Evolutionary conservation across 1,140 invertebrate genomes (phyloP).

Genomic region (Drosophila nigrodunni): DNA sequence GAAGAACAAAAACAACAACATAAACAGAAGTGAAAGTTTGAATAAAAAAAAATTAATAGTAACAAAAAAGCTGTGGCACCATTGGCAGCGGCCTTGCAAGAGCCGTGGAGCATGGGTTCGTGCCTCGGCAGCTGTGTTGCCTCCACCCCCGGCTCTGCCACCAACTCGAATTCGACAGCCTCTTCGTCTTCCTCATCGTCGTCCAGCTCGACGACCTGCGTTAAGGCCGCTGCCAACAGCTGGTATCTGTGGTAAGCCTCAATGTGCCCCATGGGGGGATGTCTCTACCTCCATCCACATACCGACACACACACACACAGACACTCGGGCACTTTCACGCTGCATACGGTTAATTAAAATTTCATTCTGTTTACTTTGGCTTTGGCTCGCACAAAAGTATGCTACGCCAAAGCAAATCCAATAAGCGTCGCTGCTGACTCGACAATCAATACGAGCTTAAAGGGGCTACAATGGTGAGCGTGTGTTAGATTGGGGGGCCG

Average conservation of each 20-base stretch:
- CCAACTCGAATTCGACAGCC: constrained; percentile 40
- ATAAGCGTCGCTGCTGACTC: constrained; percentile 52
- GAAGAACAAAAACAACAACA: constrained; percentile 20
- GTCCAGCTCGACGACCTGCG: constrained; percentile 36
- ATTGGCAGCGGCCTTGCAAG: constrained; percentile 21
- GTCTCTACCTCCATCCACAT: neutral
- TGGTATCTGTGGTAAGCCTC: constrained; percentile 60
- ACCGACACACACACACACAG: neutral
- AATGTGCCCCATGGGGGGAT: neutral
- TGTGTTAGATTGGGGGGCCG: neutral
- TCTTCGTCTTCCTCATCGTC: constrained; percentile 53
- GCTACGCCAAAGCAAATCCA: constrained; percentile 53
- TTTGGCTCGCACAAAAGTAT: constrained; percentile 52
- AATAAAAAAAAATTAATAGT: constrained; percentile 2
- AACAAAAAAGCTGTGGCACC: constrained; percentile 32
- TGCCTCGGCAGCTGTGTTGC: constrained; percentile 70
- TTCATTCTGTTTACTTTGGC: constrained; percentile 61
- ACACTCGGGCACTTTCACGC: neutral
- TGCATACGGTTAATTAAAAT: constrained; percentile 61
- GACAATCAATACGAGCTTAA: constrained; percentile 65
- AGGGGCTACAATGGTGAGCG: neutral
- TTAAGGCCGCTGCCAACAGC: constrained; percentile 42
- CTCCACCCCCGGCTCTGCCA: constrained; percentile 27
- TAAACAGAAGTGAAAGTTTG: constrained; percentile 13
- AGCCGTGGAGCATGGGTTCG: constrained; percentile 69